These are phyloP conservation scores for Heteropelma amictum DNA, from an alignment of 2,888 invertebrate species.

Conservation along the genomic window DNA sequence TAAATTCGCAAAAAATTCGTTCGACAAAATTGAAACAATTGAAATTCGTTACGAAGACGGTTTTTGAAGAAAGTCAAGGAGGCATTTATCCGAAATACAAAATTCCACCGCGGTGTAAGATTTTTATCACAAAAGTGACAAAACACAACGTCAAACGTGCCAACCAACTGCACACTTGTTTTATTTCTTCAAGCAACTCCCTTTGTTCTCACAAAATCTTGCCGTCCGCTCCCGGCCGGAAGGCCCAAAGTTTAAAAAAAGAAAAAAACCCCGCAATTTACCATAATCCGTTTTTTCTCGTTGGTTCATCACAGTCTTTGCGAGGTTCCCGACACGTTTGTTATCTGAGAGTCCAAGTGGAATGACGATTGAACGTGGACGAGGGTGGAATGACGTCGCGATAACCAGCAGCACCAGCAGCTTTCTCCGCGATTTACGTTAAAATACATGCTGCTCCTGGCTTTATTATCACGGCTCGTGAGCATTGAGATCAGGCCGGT, in stretches of 20 bases:
- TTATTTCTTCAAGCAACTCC: no score
- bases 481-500: slow-evolving; percentile 56
- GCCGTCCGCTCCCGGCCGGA: not conserved
- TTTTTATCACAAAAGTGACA: no score
- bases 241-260: not conserved
- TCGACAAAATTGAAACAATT: no score
- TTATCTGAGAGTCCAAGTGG: slow-evolving; percentile 14
- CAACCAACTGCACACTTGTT: no score
- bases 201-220: no score
- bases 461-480: slow-evolving; percentile 55
- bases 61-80: no score
- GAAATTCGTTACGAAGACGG: no score
- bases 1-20: no score
- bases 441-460: slow-evolving; percentile 45
- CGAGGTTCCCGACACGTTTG: slow-evolving; percentile 58
- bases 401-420: slow-evolving; percentile 24
- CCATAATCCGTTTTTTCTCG: slow-evolving; percentile 71
- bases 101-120: no score
- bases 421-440: slow-evolving; percentile 32
- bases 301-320: slow-evolving; percentile 70
- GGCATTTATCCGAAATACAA: no score
- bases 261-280: slow-evolving; percentile 54
- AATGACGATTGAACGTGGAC: not conserved
- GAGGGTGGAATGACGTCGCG: slow-evolving; percentile 26
- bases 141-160: no score